Evolutionary conservation across 1,140 invertebrate genomes (phyloP).

Genomic region (Hyles euphorbiae): DNA sequence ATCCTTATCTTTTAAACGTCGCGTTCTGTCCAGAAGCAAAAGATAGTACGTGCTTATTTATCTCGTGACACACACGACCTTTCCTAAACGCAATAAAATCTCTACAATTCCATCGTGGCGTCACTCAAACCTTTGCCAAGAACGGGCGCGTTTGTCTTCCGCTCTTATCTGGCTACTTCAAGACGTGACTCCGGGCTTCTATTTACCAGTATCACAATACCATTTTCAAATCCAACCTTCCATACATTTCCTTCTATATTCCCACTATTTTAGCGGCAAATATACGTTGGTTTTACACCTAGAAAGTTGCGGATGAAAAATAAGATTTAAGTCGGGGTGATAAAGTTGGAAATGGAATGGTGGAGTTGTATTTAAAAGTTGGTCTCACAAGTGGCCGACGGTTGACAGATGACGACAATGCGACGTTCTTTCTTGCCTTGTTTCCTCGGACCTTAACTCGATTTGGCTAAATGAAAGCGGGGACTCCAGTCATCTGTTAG

Average conservation of each 20-base stretch:
- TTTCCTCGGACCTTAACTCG: conserved; percentile 51
- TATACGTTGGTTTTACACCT: conserved; percentile 26
- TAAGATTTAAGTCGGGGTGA: conserved; percentile 3
- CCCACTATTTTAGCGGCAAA: conserved; percentile 5
- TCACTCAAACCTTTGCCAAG: conserved; percentile 10
- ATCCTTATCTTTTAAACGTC: too few species aligned
- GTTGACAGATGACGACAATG: conserved; percentile 54
- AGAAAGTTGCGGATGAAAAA: conserved; percentile 7
- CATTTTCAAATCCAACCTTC: not conserved
- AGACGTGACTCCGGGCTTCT: conserved; percentile 8
- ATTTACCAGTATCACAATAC: not conserved
- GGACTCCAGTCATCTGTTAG: conserved; percentile 28
- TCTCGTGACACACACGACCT: too few species aligned
- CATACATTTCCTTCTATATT: not conserved
- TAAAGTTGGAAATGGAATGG: not conserved
- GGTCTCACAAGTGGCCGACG: conserved; percentile 28
- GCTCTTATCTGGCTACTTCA: conserved; percentile 10
- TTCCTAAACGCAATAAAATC: too few species aligned
- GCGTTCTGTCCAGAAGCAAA: too few species aligned
- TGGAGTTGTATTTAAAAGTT: not conserved
- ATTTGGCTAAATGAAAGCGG: conserved; percentile 52
- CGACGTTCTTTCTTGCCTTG: conserved; percentile 54
- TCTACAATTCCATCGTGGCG: too few species aligned
- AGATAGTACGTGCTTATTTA: not conserved
- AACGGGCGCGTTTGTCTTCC: conserved; percentile 10